phyloP scores from a whole-genome alignment of 37 sponge, comb jelly and placozoan species.

The Mnemiopsis leidyi region DNA sequence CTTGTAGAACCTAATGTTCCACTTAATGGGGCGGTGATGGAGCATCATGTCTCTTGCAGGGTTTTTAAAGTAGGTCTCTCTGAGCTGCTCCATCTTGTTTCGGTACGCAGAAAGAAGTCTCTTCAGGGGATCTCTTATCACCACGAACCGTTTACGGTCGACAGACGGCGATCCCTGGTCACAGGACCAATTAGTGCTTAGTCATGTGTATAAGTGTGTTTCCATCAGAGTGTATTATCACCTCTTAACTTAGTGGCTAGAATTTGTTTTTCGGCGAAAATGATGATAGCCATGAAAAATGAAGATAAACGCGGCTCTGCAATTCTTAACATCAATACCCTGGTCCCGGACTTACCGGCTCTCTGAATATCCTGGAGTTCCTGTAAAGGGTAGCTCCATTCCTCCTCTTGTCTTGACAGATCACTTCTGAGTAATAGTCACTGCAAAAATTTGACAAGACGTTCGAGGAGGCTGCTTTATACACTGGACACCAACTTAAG shows the following conservation, averaged over 20 bases:
- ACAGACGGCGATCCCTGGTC: no score
- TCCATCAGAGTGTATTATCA: no score
- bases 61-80: neutral
- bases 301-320: no score
- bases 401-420: neutral
- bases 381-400: neutral
- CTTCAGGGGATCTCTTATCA: neutral
- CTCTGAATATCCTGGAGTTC: neutral
- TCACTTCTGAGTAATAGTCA: neutral
- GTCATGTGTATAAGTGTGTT: no score
- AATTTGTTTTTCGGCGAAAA: no score
- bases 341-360: no score
- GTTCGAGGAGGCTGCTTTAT: neutral
- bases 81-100: neutral
- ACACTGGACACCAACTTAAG: neutral
- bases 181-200: no score
- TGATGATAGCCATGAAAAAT: no score
- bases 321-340: no score
- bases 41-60: neutral
- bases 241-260: no score
- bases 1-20: neutral
- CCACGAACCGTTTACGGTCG: neutral
- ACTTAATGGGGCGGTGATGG: neutral
- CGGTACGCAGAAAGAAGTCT: conserved; percentile 1
- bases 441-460: neutral